phyloP scores from a whole-genome alignment of 2,888 invertebrate genomes.

The Trilocha varians region DNA sequence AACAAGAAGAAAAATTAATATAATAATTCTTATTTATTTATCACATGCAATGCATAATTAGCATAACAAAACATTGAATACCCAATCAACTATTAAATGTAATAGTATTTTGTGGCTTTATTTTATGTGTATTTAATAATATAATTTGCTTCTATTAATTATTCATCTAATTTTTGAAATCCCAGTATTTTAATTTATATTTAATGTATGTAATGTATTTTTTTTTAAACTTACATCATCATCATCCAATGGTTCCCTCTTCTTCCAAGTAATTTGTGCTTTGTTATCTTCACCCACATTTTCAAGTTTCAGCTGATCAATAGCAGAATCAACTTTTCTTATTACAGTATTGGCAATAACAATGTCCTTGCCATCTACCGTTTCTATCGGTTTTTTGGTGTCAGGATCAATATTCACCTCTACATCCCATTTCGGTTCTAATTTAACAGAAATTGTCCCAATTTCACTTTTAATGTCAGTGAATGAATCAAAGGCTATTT shows the following conservation, averaged over 20 bases:
- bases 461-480: constrained; percentile 67
- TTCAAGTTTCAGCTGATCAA: constrained; percentile 24
- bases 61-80: too few relatives aligned
- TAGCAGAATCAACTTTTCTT: constrained; percentile 52
- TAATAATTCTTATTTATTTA: too few relatives aligned
- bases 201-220: neutral
- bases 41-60: too few relatives aligned
- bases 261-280: constrained; percentile 45
- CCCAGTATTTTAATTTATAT: neutral
- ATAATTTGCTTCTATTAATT: too few relatives aligned
- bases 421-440: constrained; percentile 63
- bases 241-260: constrained; percentile 23
- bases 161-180: too few relatives aligned
- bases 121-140: too few relatives aligned
- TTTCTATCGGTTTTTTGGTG: constrained; percentile 31
- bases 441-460: constrained; percentile 47
- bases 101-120: too few relatives aligned
- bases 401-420: constrained; percentile 45
- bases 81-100: too few relatives aligned
- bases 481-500: constrained; percentile 63
- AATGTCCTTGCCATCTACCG: constrained; percentile 48
- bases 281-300: constrained; percentile 21
- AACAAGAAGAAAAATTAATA: too few relatives aligned
- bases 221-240: constrained; percentile 37
- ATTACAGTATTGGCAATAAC: constrained; percentile 64